Evolutionary conservation across 2,888 invertebrate genomes (phyloP), one percentile per base, ranked within the genome.

Genomic region (Melanophora roralis): DNA sequence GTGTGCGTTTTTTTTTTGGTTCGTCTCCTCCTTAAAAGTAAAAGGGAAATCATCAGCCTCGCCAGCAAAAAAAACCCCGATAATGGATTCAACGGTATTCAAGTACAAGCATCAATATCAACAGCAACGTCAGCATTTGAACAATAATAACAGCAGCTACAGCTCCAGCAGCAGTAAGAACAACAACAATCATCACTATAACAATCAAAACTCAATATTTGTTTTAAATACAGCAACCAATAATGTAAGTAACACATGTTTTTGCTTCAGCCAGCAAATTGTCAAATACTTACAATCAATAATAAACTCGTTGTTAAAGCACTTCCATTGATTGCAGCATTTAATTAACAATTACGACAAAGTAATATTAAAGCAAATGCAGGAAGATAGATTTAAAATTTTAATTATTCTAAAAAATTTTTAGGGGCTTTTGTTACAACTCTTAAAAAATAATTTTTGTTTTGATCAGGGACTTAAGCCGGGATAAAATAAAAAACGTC

Each of bases 151-250:
- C 36, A 67, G 14, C n/a, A 62, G 11, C 59, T 16, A 6, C 32
- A 62, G 6, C 53, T 47, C 14, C 21, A 53, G 16, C 40, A 62
- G 7, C 51, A 40, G 8, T 16, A 32, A 2, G 49, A 65, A 1
- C 59, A 59, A 7, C 55, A 49, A n/a, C 55, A 62, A 51, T 51
- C 43, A 32, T 62, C 38, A 68, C 45, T 68, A 80, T 75, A 80
- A 64, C 62, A 80, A 80, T 76, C 76, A 76, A 64, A 73, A 76
- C 73, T 76, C 80, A 76, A 80, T 80, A 80, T 80, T 80, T 68
- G 68, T 76, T 68, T 80, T 80, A 64, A 80, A 80, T 64, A 64
- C 80, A 57, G 34, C 72, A 76, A 73, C 72, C 57, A 72, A 77
- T 57, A 69, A 76, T 64, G 80, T 80, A 76, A 80, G 80, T 79